Base-by-base conservation (phyloP, 1,140 invertebrate species). In the Drosophila auraria region DNA sequence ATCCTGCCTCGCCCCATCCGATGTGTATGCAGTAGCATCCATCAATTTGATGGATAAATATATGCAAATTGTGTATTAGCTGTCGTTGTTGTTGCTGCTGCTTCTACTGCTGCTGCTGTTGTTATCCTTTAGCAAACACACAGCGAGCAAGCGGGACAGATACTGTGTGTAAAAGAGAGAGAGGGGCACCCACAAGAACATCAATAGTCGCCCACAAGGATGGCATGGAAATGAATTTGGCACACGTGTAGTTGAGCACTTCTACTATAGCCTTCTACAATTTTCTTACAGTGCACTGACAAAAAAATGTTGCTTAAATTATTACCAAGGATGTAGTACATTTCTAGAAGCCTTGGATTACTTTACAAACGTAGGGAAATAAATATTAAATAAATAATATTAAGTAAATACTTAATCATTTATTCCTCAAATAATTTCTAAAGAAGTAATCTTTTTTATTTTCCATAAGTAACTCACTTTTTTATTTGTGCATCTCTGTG, bases 1-100 rank as follows among this genome's bases (percentile, higher is more conserved):
- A 15, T 57, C 23, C 51, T 25, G 27, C 66, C 27, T 33, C 47
- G 49, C 60, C 57, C 72, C 27, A 59, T 40, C 53, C 68, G 64
- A 65, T 68, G 74, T 73, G 84, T 87, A 70, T 89, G 86, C 84
- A 89, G 84, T 92, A 90, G 90, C 90, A 92, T 92, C 90, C 91
- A 92, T 92, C 91, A 92, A 92, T 92, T 92, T 92, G 91, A 92
- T 92, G 91, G 91, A 92, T 92, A 92, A 92, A 92, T 92, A 92
- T 92, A 92, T 92, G 91, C 91, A 92, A 92, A 92, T 92, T 92
- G 91, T 92, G 91, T 92, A 92, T 92, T 92, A 92, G 91, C 91
- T 82, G 74, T 83, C 79, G 80, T 82, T 87, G 87, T 87, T 90
- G 83, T 50, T 49, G 51, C 15, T 58, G 44, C 27, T 54, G 38